These are phyloP conservation scores for Erpobdella octoculata DNA, from an alignment of 2,888 invertebrate species.

Conservation along the genomic window DNA sequence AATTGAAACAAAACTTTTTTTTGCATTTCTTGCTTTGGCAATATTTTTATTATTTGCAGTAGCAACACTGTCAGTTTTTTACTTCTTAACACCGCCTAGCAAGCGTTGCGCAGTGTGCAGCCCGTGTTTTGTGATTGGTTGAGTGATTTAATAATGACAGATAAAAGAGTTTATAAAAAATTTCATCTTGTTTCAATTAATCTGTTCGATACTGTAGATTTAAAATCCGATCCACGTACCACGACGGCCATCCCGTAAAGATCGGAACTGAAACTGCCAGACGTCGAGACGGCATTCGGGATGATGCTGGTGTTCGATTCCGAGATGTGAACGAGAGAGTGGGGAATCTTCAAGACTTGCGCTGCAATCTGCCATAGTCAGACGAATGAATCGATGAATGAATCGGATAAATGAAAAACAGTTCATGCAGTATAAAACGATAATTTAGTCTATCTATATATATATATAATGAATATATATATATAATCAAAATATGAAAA, in stretches of 20 bases:
- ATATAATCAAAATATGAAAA: no score
- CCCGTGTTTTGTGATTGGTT: no score
- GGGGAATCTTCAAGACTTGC: constrained; percentile 42
- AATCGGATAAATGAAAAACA: background rate
- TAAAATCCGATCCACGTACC: constrained; percentile 36
- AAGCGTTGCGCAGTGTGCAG: no score
- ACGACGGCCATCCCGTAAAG: constrained; percentile 48
- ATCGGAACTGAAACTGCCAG: constrained; percentile 49
- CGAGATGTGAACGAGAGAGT: constrained; percentile 43
- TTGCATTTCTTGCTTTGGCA: no score
- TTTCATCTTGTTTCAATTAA: background rate
- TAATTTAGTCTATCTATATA: no score
- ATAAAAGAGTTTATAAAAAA: no score
- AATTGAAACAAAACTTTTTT: no score
- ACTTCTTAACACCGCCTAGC: no score
- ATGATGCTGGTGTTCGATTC: constrained; percentile 47
- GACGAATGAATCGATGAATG: background rate
- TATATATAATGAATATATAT: no score
- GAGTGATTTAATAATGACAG: no score
- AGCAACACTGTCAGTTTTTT: no score
- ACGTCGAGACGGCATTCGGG: constrained; percentile 48
- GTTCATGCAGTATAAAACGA: background rate
- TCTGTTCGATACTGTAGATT: background rate
- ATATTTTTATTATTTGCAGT: no score
- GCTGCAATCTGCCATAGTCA: constrained; percentile 48